Evolutionary conservation across 2,888 invertebrate genomes (phyloP).

Genomic region (Pammene aurita): DNA sequence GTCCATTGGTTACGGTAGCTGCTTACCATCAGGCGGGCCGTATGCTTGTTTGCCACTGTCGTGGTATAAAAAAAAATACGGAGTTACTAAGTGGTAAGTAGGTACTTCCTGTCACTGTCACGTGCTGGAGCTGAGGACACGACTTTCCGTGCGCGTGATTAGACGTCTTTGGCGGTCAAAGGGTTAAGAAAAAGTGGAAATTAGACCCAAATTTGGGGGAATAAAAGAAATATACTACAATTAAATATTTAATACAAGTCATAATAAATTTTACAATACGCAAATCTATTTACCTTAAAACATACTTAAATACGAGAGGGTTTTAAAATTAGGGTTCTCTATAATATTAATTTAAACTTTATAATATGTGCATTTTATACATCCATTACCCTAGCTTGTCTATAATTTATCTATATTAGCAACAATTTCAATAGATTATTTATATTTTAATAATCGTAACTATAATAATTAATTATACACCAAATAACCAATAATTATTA

Average conservation of each 20-base stretch:
- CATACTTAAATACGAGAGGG: slow-evolving; percentile 36
- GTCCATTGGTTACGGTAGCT: too few relatives aligned
- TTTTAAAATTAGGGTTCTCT: slow-evolving; percentile 47
- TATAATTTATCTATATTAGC: slow-evolving; percentile 35
- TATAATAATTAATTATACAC: slow-evolving; percentile 27
- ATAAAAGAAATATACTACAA: slow-evolving; percentile 44
- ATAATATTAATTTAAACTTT: slow-evolving; percentile 43
- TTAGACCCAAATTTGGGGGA: not conserved
- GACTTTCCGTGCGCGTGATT: too few relatives aligned
- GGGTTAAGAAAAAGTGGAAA: too few relatives aligned
- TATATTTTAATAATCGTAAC: slow-evolving; percentile 24
- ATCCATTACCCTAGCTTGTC: slow-evolving; percentile 47
- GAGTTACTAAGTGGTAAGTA: too few relatives aligned
- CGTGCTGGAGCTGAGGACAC: too few relatives aligned
- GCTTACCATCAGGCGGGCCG: too few relatives aligned
- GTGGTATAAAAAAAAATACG: too few relatives aligned
- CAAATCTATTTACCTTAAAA: slow-evolving; percentile 47
- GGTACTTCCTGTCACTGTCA: too few relatives aligned
- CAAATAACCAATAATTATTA: slow-evolving; percentile 27
- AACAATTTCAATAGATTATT: slow-evolving; percentile 36
- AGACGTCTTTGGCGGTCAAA: too few relatives aligned
- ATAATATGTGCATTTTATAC: slow-evolving; percentile 56
- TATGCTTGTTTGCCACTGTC: too few relatives aligned
- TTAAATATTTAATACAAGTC: slow-evolving; percentile 63
- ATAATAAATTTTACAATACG: slow-evolving; percentile 63